These are phyloP conservation scores for Novumbra hubbsi DNA, from an alignment of 2,797 vertebrate genomes.

Conservation along the genomic window DNA sequence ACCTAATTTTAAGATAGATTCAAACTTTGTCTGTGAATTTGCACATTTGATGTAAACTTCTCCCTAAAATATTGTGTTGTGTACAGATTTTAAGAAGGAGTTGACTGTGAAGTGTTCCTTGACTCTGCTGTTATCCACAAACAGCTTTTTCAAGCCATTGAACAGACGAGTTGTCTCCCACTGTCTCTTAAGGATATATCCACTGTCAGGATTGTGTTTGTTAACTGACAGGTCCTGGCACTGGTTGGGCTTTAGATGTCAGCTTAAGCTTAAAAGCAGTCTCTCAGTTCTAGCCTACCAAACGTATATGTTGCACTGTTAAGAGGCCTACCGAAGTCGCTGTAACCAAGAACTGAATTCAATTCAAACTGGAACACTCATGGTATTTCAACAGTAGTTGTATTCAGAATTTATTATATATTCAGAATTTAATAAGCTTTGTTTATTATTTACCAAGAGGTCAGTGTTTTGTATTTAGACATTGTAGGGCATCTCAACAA, in stretches of 20 bases:
- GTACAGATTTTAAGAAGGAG: background rate
- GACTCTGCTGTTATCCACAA: background rate
- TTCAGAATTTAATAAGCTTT: no score
- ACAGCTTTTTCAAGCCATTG: background rate
- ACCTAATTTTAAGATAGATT: background rate
- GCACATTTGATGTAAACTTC: background rate
- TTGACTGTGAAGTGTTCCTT: background rate
- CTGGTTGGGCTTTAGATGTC: slow-evolving; percentile 47
- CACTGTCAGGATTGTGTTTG: slow-evolving; percentile 45
- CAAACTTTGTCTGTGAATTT: background rate
- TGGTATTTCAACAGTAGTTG: background rate
- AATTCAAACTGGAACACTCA: background rate
- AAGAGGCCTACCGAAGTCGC: slow-evolving; percentile 44
- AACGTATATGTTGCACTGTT: slow-evolving; percentile 42
- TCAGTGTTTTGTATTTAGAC: slow-evolving; percentile 39
- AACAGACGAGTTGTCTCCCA: background rate
- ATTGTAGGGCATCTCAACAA: slow-evolving; percentile 23
- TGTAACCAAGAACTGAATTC: slow-evolving; percentile 25
- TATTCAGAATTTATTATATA: no score
- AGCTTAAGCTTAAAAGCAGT: slow-evolving; percentile 58
- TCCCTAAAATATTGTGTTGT: background rate
- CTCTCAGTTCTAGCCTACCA: slow-evolving; percentile 52
- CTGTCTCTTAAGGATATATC: slow-evolving; percentile 18
- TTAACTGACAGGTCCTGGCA: slow-evolving; percentile 36
- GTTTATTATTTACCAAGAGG: no score